A percentile compares a stretch with the other conserved stretches of the same genome.
These are phyloP conservation scores for Drosophila bipectinata DNA, from an alignment of 1,140 invertebrate species.

Conservation along the genomic window DNA sequence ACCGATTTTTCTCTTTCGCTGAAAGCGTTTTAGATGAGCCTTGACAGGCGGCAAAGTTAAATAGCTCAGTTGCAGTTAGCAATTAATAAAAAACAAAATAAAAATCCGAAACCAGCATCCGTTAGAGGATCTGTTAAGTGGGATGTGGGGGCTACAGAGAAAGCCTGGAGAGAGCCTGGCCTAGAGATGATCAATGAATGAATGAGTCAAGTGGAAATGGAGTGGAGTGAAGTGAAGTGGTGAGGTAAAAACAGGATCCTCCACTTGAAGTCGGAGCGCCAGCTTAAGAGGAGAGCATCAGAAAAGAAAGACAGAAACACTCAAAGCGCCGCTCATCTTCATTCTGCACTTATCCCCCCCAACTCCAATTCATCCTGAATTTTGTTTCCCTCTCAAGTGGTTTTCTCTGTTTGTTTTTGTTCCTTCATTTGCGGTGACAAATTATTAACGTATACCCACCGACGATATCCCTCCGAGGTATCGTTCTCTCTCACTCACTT, in stretches of 20 bases:
- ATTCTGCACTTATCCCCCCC: conserved; percentile 41
- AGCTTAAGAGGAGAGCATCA: conserved; percentile 6
- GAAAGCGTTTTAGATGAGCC: conserved; percentile 17
- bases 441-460: conserved; percentile 68
- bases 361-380: conserved; percentile 14
- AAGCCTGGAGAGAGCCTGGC: conserved; percentile 21
- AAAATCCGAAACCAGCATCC: conserved; percentile 5
- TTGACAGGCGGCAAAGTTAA: conserved; percentile 41
- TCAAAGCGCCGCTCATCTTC: conserved; percentile 74
- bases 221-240: conserved; percentile 2
- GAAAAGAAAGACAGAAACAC: conserved; percentile 49
- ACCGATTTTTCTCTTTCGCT: background rate
- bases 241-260: conserved; percentile 40
- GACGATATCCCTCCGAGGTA: conserved; percentile 33
- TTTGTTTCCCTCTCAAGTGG: conserved; percentile 62
- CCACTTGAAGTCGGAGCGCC: conserved; percentile 49
- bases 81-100: conserved; percentile 39
- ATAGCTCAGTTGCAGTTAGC: conserved; percentile 7
- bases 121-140: background rate
- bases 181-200: conserved; percentile 50
- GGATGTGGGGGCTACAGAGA: background rate
- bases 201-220: conserved; percentile 47
- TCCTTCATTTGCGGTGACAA: conserved; percentile 80
- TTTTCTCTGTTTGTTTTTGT: conserved; percentile 82
- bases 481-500: conserved; percentile 28